Evolutionary conservation across 2,888 invertebrate genomes (phyloP), one percentile per base, ranked within the genome.

Genomic region (Xanthia togata): DNA sequence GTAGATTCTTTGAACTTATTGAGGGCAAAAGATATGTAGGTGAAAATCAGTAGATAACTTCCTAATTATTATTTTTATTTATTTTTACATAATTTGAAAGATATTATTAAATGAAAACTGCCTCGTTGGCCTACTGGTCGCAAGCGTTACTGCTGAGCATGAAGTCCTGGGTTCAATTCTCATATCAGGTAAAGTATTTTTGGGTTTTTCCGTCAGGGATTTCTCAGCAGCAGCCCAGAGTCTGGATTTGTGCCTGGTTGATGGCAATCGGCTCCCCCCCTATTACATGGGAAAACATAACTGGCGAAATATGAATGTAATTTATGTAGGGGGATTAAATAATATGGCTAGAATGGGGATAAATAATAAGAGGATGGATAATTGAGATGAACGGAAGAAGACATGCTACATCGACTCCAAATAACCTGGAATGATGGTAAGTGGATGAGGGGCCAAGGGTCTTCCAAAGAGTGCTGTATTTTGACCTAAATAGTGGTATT

Each of bases 1-100:
- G 23, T 14, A 79, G 20, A 59, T 50, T 70, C 11, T 50, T 76
- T 44, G 23, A 47, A 47, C 4, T 38, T 55, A 77, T 47, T 44
- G 53, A 53, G 64, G 23, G 0, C 44, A 35, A 8, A 3, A 44
- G 2, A 44, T 17, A 17, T 41, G 6, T 23, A 55, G 12, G 23
- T 26, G 2, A 38, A 20, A 44, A 35, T 31, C 23, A 12, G 68
- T 38, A 31, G 31, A 31, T 9, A 35, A 60, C 2, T 12, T 11
- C 20, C 35, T 20, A 57, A 4, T n/a, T 12, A 26, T 14, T 14
- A n/a, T n/a, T 55, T n/a, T 0, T 26, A 4, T 26, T 57, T 5
- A 14, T 14, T 57, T 57, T 57, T 0, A 55, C n/a, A 26, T 1
- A 2, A 57, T 14, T 57, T 26, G 14, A 26, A 26, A 26, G 26